Evolutionary conservation across 2,888 invertebrate genomes (phyloP).

Genomic region (Eupsilia transversa): DNA sequence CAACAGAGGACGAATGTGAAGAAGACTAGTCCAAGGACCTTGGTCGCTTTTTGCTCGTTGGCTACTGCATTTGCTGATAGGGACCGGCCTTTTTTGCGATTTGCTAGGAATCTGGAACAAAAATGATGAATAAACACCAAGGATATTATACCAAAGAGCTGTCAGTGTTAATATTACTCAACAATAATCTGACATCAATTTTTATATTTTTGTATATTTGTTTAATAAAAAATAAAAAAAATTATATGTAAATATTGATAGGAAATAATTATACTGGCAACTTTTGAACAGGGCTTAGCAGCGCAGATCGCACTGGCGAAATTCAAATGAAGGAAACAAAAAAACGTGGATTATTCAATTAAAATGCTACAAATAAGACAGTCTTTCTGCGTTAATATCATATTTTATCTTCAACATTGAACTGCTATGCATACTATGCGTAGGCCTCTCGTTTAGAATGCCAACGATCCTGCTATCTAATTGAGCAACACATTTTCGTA

Average conservation of each 20-base stretch:
- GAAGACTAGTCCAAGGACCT: conserved; percentile 97
- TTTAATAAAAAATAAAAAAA: no score
- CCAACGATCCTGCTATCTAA: not conserved
- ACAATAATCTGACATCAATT: no score
- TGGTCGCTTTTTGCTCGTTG: conserved; percentile 98
- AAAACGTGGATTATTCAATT: not conserved
- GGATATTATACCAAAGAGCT: no score
- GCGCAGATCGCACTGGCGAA: not conserved
- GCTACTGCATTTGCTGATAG: conserved; percentile 95
- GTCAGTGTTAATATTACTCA: not conserved
- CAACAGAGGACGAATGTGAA: conserved; percentile 98
- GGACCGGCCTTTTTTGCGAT: conserved; percentile 92
- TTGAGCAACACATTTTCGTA: no score
- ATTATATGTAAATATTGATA: no score
- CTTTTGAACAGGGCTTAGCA: not conserved
- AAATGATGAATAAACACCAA: no score
- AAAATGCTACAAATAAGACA: not conserved
- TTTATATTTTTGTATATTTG: no score
- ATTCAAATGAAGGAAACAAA: not conserved
- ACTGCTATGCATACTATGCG: not conserved
- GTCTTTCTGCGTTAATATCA: not conserved
- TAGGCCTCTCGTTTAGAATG: not conserved
- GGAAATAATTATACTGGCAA: not conserved
- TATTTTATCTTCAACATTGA: not conserved
- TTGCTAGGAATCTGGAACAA: conserved; percentile 92